Conservation (phyloP, 92 coral and sea anemone genomes). For the Porites lobata region DNA sequence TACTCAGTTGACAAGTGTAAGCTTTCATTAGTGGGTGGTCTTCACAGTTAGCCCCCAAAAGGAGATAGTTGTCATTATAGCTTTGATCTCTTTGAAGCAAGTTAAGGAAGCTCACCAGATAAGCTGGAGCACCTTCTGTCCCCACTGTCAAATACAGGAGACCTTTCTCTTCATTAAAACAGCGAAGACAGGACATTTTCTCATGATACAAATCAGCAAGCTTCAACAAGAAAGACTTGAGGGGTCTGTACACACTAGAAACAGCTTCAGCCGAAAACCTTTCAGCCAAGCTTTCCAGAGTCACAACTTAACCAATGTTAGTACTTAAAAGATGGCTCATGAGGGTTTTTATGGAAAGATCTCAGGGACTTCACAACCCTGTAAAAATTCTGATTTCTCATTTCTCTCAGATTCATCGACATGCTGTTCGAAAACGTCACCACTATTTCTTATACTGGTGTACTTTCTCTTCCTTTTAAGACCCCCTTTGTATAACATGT, state of each 20-base stretch:
- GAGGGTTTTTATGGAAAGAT: conserved; percentile 64
- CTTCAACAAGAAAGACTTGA: conserved; percentile 58
- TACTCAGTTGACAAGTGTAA: conserved; percentile 67
- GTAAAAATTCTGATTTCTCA: conserved; percentile 52
- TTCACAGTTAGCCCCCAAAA: conserved; percentile 75
- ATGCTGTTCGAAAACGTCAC: conserved; percentile 28
- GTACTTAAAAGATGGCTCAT: conserved; percentile 52
- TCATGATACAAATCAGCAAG: conserved; percentile 66
- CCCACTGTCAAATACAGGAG: conserved; percentile 64
- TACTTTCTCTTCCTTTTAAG: conserved; percentile 62
- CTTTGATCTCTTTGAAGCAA: conserved; percentile 57
- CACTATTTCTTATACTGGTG: conserved; percentile 53
- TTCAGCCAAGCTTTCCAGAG: conserved; percentile 45
- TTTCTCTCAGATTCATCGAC: not conserved
- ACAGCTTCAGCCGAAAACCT: conserved; percentile 39
- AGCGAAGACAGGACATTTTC: conserved; percentile 56
- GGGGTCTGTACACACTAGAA: conserved; percentile 60
- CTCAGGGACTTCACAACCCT: conserved; percentile 62
- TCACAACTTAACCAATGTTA: conserved; percentile 61
- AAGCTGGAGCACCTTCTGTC: conserved; percentile 67
- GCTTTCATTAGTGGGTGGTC: conserved; percentile 62
- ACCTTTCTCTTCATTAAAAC: conserved; percentile 63
- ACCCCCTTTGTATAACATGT: conserved; percentile 73
- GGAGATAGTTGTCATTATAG: conserved; percentile 66
- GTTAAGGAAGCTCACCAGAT: conserved; percentile 71